Conservation (phyloP, 2,797 vertebrate species). For the Lophotriccus pileatus region DNA sequence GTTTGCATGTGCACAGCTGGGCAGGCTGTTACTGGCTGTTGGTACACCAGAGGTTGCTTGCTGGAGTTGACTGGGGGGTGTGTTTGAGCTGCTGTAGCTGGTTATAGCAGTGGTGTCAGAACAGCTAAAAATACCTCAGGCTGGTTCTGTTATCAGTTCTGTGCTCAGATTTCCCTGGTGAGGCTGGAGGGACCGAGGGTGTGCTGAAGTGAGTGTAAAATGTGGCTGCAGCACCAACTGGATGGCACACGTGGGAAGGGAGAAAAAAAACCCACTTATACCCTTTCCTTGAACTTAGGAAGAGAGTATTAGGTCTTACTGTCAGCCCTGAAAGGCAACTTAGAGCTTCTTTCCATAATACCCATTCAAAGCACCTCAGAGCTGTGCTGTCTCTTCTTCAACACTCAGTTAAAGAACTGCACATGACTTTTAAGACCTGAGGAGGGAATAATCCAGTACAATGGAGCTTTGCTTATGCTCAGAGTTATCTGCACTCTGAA, state of each 20-base stretch:
- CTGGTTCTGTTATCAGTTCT: not conserved
- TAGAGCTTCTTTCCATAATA: not conserved
- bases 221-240: not conserved
- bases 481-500: not conserved
- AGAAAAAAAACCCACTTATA: not conserved
- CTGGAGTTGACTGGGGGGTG: not conserved
- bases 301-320: not conserved
- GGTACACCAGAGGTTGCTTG: rapidly evolving
- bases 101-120: not conserved
- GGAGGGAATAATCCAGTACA: not conserved
- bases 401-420: not conserved
- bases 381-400: not conserved
- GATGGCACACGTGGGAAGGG: not conserved
- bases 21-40: too few relatives aligned
- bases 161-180: not conserved
- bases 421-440: not conserved
- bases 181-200: rapidly evolving
- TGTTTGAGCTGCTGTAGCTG: not conserved
- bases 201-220: not conserved
- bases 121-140: not conserved
- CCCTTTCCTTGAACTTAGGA: not conserved
- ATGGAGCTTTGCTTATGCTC: not conserved
- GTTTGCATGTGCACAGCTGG: not conserved
- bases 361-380: not conserved
- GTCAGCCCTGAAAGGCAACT: not conserved